Evolutionary conservation across 2,797 vertebrate genomes (phyloP), one percentile per base, ranked within the genome.

Genomic region (Enteromius mattozi): DNA sequence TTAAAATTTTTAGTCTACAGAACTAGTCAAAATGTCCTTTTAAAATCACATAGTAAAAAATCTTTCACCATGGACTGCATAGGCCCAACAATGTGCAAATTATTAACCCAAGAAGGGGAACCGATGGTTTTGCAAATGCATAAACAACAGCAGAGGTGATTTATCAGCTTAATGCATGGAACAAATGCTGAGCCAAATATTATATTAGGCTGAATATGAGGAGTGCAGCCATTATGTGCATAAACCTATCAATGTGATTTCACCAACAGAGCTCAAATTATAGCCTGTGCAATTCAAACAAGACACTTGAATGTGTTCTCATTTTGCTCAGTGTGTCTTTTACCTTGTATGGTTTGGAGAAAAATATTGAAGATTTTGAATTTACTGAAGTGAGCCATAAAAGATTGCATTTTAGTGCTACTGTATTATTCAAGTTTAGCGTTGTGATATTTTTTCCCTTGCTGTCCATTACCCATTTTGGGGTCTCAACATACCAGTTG

Each of bases 151-250:
- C 33, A 63, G n/a, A 61, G 10, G 24, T 63, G 24, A 49, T 66
- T 79, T 66, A 66, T 49, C 8, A 17, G 61, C 76, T 66, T 63
- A 63, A 49, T 66, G 56, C 61, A 66, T 49, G 27, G 61, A 47
- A 21, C 40, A 63, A 35, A 78, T 33, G 27, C 19, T 66, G 17
- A 33, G 56, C 56, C 35, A 78, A 45, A 63, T 78, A 30, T 78
- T 63, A 42, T 63, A 63, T 63, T 45, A 63, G 56, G 56, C 76
- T 45, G 37, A 61, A 61, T 33, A 79, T 79, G 75, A 77, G n/a
- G 9, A 42, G 19, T 76, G 49, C 21, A 77, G 35, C 75, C 35
- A 61, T 61, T 59, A 61, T 10, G n/a, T 42, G 37, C 35, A 63
- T 27, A 78, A 45, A 45, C 59, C 19, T 78, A 27, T 78, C 56